These are phyloP conservation scores for Tenebrosternarchus preto DNA, from an alignment of 2,113 vertebrate species.

Conservation along the genomic window DNA sequence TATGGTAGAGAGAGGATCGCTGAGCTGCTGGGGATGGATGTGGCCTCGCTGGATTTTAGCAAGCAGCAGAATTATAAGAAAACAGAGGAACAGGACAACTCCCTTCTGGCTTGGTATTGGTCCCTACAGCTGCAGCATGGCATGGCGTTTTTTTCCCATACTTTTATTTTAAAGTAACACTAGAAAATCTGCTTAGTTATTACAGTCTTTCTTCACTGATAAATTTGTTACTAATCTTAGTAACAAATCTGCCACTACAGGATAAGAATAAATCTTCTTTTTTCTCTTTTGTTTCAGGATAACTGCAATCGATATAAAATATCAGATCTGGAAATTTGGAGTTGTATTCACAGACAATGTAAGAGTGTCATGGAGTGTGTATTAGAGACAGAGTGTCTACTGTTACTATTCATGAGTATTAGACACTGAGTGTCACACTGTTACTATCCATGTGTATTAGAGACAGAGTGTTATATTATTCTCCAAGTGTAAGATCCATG, in stretches of 20 bases:
- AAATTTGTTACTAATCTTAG: no score
- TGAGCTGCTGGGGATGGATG: conserved; percentile 88
- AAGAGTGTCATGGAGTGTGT: no score
- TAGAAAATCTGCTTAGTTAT: no score
- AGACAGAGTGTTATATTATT: no score
- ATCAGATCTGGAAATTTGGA: conserved; percentile 95
- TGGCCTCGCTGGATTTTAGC: conserved; percentile 87
- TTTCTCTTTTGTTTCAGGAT: conserved; percentile 67
- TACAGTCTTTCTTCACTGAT: no score
- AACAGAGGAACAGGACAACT: conserved; percentile 79
- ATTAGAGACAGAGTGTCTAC: no score
- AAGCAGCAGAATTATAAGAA: conserved; percentile 83
- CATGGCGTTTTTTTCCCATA: background rate
- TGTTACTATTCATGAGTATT: background rate
- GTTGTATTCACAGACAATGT: conserved; percentile 92
- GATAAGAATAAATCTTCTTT: background rate
- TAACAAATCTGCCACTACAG: no score
- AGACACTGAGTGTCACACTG: background rate
- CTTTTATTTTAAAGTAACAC: background rate
- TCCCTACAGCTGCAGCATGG: background rate
- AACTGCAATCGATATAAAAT: conserved; percentile 86
- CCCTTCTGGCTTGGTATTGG: conserved; percentile 81
- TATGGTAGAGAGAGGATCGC: conserved; percentile 89
- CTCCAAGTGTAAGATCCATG: no score
- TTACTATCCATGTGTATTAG: background rate